These are phyloP conservation scores for Eupithecia dodoneata DNA, from an alignment of 2,888 invertebrate species.

Conservation along the genomic window DNA sequence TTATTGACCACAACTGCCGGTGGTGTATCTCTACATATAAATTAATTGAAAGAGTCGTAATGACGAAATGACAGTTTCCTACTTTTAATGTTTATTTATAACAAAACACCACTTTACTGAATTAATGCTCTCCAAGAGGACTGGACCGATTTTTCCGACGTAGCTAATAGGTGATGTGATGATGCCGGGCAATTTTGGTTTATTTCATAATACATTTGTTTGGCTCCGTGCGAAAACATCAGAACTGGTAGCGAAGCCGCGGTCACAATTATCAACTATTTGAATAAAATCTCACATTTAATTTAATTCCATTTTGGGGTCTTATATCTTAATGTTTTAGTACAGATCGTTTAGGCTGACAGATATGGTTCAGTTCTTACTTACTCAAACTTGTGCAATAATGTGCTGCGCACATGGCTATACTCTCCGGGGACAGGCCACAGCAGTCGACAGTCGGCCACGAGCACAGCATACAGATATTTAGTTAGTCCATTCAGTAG, in stretches of 20 bases:
- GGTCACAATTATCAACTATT: too few relatives aligned
- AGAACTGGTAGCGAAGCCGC: too few relatives aligned
- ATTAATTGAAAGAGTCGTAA: too few relatives aligned
- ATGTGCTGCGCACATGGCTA: background rate
- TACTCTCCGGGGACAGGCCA: background rate
- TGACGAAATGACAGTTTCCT: too few relatives aligned
- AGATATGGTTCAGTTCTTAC: background rate
- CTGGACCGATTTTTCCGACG: background rate
- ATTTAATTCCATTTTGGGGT: too few relatives aligned
- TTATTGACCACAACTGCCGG: background rate
- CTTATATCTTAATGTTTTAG: too few relatives aligned
- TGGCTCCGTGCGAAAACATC: too few relatives aligned
- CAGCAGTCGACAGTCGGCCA: background rate
- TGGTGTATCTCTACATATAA: background rate
- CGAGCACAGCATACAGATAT: background rate
- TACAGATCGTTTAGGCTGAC: background rate
- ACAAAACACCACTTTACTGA: background rate
- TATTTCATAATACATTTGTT: too few relatives aligned
- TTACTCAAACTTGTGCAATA: too few relatives aligned
- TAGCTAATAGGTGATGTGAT: background rate
- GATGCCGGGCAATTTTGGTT: too few relatives aligned
- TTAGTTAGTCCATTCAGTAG: background rate
- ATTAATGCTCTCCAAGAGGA: background rate
- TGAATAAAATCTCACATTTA: too few relatives aligned
- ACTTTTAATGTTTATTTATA: too few relatives aligned